Evolutionary conservation across 2,797 vertebrate genomes (phyloP).

Genomic region (Lagocephalus sceleratus): DNA sequence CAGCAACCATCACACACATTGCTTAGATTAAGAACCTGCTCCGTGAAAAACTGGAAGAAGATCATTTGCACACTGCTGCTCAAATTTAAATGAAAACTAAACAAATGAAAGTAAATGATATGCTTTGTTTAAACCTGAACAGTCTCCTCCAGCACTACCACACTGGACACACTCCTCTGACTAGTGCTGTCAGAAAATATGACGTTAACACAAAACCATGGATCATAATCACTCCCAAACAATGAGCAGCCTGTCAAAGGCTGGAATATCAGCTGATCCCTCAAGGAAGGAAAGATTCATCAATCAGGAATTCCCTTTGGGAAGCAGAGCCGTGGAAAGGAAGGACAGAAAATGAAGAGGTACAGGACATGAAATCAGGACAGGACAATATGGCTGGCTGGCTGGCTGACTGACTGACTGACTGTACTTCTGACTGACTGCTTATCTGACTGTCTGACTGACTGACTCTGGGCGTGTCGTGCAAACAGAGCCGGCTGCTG

Average conservation of each 20-base stretch:
- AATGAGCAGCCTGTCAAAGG: too few relatives aligned
- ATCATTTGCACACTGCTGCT: too few relatives aligned
- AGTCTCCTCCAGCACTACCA: too few relatives aligned
- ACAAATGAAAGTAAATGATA: too few relatives aligned
- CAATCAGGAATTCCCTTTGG: not conserved
- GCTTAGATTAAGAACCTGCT: too few relatives aligned
- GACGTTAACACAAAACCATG: not conserved
- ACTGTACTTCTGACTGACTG: constrained; percentile 26
- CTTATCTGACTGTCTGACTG: too few relatives aligned
- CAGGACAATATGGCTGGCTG: too few relatives aligned
- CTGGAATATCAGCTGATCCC: not conserved
- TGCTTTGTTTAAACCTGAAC: too few relatives aligned
- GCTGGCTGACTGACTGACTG: constrained; percentile 10
- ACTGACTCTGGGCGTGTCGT: constrained; percentile 34
- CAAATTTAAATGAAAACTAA: too few relatives aligned
- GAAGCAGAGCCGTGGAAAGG: constrained; percentile 1
- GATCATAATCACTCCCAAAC: not conserved
- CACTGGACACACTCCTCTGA: too few relatives aligned
- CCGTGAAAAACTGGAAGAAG: too few relatives aligned
- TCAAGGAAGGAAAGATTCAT: not conserved
- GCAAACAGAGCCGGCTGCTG: constrained; percentile 48
- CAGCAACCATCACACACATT: too few relatives aligned
- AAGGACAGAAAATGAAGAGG: not conserved
- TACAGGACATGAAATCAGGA: not conserved
- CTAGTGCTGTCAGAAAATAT: not conserved